Evolutionary conservation across 2,797 vertebrate genomes (phyloP).

Genomic region (Anableps anableps): DNA sequence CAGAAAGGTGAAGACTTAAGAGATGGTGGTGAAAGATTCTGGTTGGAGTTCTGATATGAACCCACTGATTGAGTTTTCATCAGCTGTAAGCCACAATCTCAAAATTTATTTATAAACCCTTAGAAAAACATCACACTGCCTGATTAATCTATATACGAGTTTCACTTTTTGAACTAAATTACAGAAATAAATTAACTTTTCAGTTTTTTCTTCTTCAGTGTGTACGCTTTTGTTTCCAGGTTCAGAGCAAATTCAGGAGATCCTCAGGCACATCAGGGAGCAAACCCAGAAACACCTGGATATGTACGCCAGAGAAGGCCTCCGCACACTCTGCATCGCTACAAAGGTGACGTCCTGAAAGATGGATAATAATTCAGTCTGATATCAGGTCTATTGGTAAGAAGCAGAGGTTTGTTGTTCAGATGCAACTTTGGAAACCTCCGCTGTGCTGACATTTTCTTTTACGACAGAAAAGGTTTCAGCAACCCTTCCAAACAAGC

Average conservation of each 20-base stretch:
- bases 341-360: conserved; percentile 84
- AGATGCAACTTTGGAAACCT: neutral
- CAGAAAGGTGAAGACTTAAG: conserved; percentile 43
- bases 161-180: neutral
- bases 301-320: conserved; percentile 88
- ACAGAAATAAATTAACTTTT: neutral
- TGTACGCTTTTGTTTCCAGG: conserved; percentile 32
- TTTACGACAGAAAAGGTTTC: neutral
- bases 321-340: conserved; percentile 93
- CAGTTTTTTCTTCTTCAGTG: neutral
- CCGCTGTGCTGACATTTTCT: neutral
- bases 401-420: neutral
- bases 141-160: neutral
- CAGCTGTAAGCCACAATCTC: neutral
- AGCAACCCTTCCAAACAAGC: neutral
- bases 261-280: conserved; percentile 73
- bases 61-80: neutral
- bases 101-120: neutral
- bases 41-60: neutral
- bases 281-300: conserved; percentile 90
- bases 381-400: neutral
- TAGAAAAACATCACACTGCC: neutral
- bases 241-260: conserved; percentile 36
- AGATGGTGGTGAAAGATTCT: neutral
- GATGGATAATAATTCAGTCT: neutral